phyloP scores from a whole-genome alignment of 2,888 invertebrate genomes.

The Yponomeuta evonymella region DNA sequence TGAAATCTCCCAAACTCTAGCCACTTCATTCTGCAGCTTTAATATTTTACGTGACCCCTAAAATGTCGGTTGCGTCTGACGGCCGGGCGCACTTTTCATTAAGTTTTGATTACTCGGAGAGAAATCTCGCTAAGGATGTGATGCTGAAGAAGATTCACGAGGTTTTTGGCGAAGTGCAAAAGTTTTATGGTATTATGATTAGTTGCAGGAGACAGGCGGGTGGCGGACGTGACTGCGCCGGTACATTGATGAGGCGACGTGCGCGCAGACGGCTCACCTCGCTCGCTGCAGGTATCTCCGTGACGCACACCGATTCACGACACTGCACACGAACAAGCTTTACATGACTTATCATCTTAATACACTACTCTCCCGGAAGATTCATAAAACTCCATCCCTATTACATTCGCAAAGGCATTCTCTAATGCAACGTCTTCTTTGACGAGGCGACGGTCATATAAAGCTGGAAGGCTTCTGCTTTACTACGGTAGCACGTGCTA shows the following conservation, averaged over 20 bases:
- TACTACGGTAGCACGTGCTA: constrained; percentile 17
- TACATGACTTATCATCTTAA: not conserved
- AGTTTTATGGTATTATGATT: constrained; percentile 73
- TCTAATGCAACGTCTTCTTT: constrained; percentile 10
- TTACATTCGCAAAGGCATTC: not conserved
- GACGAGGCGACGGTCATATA: constrained; percentile 14
- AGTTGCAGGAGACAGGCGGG: constrained; percentile 54
- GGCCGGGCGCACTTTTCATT: constrained; percentile 70
- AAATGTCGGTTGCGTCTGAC: constrained; percentile 57
- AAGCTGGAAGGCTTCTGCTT: constrained; percentile 13
- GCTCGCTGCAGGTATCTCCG: not conserved
- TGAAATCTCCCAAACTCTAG: constrained; percentile 57
- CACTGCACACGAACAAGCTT: not conserved
- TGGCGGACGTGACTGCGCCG: not conserved
- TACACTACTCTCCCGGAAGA: not conserved
- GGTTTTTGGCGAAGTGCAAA: constrained; percentile 69
- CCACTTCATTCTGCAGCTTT: constrained; percentile 72
- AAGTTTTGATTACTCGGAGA: constrained; percentile 69
- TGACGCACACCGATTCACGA: not conserved
- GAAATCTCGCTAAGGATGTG: constrained; percentile 51
- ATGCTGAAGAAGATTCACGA: constrained; percentile 51
- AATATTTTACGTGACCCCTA: constrained; percentile 76
- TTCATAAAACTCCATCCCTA: not conserved
- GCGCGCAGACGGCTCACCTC: not conserved
- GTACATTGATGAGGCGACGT: not conserved